Evolutionary conservation across 2,113 vertebrate genomes (phyloP).

Genomic region (Fulmarus glacialis): DNA sequence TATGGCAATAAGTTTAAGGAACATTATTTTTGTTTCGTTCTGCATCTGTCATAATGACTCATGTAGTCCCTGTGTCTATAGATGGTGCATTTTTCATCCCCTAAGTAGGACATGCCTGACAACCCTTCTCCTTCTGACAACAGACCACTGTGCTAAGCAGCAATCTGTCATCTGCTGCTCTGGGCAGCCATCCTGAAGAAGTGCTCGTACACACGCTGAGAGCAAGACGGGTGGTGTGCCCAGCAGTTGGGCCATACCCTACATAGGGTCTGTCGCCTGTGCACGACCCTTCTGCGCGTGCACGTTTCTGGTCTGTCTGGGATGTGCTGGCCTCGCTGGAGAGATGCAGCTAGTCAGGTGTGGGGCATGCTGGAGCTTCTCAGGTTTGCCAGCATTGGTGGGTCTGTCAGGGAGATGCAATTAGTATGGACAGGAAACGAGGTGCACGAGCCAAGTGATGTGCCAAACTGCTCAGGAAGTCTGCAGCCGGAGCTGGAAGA

Average conservation of each 20-base stretch:
- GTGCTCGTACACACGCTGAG: not conserved
- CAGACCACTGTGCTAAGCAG: not conserved
- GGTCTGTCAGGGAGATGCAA: not conserved
- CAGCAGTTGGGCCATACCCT: too few relatives aligned
- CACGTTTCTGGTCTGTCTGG: not conserved
- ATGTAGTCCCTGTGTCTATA: not conserved
- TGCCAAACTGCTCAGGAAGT: not conserved
- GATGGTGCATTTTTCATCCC: not conserved
- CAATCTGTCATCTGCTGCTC: not conserved
- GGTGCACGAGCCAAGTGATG: rapidly evolving
- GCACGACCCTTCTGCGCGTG: rapidly evolving
- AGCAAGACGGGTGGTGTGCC: not conserved
- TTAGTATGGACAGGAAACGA: not conserved
- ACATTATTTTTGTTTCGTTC: not conserved
- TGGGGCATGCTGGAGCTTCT: not conserved
- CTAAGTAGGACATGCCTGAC: not conserved
- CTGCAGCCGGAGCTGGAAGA: not conserved
- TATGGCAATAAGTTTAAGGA: not conserved
- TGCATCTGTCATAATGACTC: not conserved
- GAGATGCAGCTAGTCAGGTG: not conserved
- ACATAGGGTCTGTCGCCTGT: rapidly evolving
- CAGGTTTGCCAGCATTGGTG: not conserved
- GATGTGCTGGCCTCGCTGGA: not conserved
- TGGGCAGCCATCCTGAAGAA: not conserved
- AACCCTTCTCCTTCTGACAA: not conserved